Conservation (phyloP, 1,140 invertebrate genomes). For the Asbolus verrucosus region DNA sequence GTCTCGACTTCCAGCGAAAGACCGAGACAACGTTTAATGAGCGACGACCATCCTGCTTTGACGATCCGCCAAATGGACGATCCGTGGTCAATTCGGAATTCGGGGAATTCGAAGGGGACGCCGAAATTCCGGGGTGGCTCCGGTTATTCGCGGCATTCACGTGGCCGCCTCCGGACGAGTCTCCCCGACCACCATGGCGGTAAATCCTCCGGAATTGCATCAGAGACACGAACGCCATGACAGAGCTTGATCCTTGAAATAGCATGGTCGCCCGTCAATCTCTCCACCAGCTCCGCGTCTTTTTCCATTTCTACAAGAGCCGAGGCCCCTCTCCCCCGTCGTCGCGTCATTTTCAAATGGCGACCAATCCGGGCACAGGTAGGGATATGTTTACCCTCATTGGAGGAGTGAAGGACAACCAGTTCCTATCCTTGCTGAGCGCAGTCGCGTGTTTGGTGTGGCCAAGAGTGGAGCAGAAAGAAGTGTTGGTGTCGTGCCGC, state of each 20-base stretch:
- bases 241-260: constrained; percentile 47
- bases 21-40: no score
- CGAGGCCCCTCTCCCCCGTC: not conserved
- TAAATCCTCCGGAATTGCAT: not conserved
- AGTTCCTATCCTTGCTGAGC: constrained; percentile 46
- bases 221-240: constrained; percentile 31
- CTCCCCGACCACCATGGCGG: not conserved
- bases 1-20: no score
- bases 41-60: no score
- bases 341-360: constrained; percentile 57
- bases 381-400: constrained; percentile 53
- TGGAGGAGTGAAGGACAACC: constrained; percentile 60
- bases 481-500: constrained; percentile 18
- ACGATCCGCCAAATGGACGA: no score
- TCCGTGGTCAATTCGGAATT: not conserved
- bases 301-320: constrained; percentile 33
- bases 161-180: no score
- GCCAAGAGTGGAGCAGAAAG: constrained; percentile 26
- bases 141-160: no score
- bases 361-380: constrained; percentile 55
- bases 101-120: no score
- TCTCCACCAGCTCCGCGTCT: constrained; percentile 39
- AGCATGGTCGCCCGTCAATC: constrained; percentile 53
- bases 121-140: no score
- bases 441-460: constrained; percentile 52